Conservation (phyloP, 2,113 vertebrate genomes). For the Semnornis frantzii region DNA sequence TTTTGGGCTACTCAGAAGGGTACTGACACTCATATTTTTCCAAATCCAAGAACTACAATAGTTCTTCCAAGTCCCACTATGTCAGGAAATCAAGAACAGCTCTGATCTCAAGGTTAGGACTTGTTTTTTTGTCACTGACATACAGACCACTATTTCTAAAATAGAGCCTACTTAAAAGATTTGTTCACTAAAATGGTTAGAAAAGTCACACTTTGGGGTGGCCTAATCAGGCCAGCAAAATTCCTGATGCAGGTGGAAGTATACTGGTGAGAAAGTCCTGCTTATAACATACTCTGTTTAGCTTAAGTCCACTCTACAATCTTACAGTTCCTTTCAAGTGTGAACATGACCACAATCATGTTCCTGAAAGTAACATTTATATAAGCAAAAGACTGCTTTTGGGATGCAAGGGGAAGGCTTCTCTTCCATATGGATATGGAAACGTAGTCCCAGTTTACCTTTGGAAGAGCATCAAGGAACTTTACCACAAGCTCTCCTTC, state of each 20-base stretch:
- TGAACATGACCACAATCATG: not conserved
- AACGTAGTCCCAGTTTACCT: constrained; percentile 77
- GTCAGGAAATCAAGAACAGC: not conserved
- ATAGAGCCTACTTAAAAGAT: not conserved
- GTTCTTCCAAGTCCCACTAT: not conserved
- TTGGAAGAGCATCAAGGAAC: constrained; percentile 82
- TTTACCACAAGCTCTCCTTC: constrained; percentile 89
- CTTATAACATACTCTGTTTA: not conserved
- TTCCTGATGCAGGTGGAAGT: not conserved
- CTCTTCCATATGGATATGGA: not conserved
- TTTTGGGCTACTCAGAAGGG: not conserved
- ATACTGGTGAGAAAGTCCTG: not conserved
- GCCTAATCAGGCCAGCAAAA: not conserved
- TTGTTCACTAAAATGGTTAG: not conserved
- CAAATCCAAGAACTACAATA: not conserved
- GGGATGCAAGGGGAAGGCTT: not conserved
- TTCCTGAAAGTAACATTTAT: not conserved
- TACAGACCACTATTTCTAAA: not conserved
- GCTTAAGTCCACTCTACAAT: not conserved
- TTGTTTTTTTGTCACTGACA: not conserved
- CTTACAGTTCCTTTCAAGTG: not conserved
- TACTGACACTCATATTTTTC: not conserved
- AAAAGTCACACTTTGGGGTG: not conserved
- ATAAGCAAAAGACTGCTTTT: not conserved
- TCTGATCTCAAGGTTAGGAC: not conserved